Evolutionary conservation across 2,888 invertebrate species (phyloP), one percentile per base, ranked within the genome.

Genomic region (Pseudolycoriella hygida): DNA sequence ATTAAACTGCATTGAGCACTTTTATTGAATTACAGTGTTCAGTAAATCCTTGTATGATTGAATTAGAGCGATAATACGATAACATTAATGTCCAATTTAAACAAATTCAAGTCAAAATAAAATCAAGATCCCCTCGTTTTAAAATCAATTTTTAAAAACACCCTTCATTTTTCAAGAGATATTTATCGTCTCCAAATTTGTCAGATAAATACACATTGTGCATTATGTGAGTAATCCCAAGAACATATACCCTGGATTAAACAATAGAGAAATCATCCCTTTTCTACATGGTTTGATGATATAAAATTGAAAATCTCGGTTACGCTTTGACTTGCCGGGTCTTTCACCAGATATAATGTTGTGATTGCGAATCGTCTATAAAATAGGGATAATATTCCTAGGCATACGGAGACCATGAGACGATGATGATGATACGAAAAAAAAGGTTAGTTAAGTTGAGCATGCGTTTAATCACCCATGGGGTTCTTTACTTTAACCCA

Each of bases 241-340:
- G 17, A 17, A 38, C 17, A 38, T 8, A 14, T 3, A 14, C 17
- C 14, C 17, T 14, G 38, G 17, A 15, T 38, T 38, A 6, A 38
- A 38, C 38, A 38, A 38, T 38, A 38, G 38, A 38, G 25, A 38
- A 38, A 38, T 38, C 17, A 38, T 38, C 38, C 38, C 38, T 38
- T 38, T 38, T 11, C 17, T 14, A 6, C 17, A 17, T 15, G 14
- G 17, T 14, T 15, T 38, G 14, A 38, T 38, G 8, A 38, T 37
- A 37, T 37, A 37, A 37, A 37, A 37, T 37, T 37, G 14, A 14
- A 38, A 38, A 14, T 15, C 15, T 15, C 14, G 17, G 14, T 17
- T 38, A 38, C 10, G 14, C 14, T 15, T 25, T 25, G 25, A 25
- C 25, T 25, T 25, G 25, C 25, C 25, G 17, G 17, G 17, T 17